A percentile compares a stretch with the other conserved stretches of the same genome.
phyloP scores from a whole-genome alignment of 2,113 vertebrate species.

The Sceloporus tristichus region DNA sequence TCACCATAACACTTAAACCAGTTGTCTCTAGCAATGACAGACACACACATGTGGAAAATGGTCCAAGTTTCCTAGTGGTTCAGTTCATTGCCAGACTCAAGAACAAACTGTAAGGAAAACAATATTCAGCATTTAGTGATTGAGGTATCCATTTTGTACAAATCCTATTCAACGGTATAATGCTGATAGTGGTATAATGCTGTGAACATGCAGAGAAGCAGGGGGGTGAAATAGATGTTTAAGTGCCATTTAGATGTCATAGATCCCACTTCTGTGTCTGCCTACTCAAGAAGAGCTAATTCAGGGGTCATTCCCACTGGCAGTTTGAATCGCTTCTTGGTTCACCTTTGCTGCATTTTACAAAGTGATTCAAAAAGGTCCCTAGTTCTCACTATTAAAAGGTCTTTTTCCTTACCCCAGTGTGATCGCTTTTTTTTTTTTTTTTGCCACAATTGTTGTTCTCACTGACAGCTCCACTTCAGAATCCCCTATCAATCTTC shows the following conservation, averaged over 20 bases:
- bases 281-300: background rate
- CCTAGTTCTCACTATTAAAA: too few relatives aligned
- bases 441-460: too few relatives aligned
- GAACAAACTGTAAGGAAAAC: background rate
- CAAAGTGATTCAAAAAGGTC: too few relatives aligned
- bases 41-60: background rate
- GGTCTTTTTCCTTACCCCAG: too few relatives aligned
- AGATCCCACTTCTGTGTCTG: too few relatives aligned
- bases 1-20: too few relatives aligned
- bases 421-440: too few relatives aligned
- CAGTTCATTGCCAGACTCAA: background rate
- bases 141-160: background rate
- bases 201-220: background rate
- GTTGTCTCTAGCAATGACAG: background rate
- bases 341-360: too few relatives aligned
- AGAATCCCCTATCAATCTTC: too few relatives aligned
- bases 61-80: background rate
- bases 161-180: background rate
- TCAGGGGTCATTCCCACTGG: background rate
- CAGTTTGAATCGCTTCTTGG: too few relatives aligned
- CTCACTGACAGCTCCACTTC: too few relatives aligned
- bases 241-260: background rate
- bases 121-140: background rate
- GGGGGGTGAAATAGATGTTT: background rate
- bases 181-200: background rate